A percentile compares a stretch with the other conserved stretches of the same genome.
Evolutionary conservation across 2,113 vertebrate genomes (phyloP).

Genomic region (Cinclus mexicanus): DNA sequence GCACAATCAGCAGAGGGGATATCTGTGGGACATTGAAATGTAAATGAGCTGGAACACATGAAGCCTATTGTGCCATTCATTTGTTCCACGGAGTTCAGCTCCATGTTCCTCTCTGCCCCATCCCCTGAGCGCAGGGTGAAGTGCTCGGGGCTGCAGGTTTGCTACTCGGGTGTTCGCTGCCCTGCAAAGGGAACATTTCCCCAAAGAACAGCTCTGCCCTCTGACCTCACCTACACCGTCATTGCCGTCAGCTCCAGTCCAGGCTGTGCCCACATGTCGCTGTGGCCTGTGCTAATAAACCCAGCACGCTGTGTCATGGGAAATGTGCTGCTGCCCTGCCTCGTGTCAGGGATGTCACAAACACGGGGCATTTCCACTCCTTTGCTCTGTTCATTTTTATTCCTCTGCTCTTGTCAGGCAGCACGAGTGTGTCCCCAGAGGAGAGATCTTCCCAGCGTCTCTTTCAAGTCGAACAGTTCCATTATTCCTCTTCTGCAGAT

Average conservation of each 20-base stretch:
- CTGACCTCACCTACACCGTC: not conserved
- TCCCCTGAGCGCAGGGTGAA: not conserved
- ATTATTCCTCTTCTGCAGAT: conserved; percentile 4
- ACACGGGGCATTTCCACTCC: not conserved
- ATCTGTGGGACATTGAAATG: conserved; percentile 29
- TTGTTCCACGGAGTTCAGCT: not conserved
- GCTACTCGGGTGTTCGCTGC: too few relatives aligned
- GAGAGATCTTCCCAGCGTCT: not conserved
- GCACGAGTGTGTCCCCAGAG: not conserved
- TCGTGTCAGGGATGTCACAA: not conserved
- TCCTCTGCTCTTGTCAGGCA: not conserved
- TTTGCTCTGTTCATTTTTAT: not conserved
- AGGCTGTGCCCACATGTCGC: not conserved
- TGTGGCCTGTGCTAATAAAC: not conserved
- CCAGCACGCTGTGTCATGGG: not conserved
- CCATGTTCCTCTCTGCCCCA: too few relatives aligned
- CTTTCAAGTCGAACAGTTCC: not conserved
- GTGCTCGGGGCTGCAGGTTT: not conserved
- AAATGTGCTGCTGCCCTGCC: not conserved
- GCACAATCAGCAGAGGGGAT: conserved; percentile 2
- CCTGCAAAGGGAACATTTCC: not conserved
- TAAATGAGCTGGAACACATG: not conserved
- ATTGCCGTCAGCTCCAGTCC: not conserved
- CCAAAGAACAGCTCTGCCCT: not conserved
- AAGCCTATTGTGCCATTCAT: not conserved